These are phyloP conservation scores for Drosophila atroscutellata DNA, from an alignment of 2,888 invertebrate species.

Conservation along the genomic window DNA sequence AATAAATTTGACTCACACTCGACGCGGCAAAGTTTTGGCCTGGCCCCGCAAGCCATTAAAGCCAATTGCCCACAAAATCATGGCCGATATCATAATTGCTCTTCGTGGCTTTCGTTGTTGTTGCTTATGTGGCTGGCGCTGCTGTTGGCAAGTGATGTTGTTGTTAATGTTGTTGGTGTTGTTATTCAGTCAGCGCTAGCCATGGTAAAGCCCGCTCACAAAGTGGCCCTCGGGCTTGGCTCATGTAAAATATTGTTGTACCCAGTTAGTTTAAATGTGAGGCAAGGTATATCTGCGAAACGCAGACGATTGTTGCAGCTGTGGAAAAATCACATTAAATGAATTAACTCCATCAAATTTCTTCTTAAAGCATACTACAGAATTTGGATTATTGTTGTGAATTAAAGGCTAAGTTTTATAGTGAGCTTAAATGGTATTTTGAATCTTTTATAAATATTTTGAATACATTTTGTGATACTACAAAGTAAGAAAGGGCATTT, in stretches of 20 bases:
- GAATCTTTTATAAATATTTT: not conserved
- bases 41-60: constrained; percentile 69
- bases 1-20: constrained; percentile 65
- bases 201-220: constrained; percentile 52
- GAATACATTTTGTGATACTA: not conserved
- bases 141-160: constrained; percentile 27
- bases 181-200: constrained; percentile 70
- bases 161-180: constrained; percentile 25
- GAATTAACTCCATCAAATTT: not conserved
- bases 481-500: not conserved
- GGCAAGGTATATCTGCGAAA: constrained; percentile 28
- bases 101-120: constrained; percentile 70
- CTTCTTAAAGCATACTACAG: not conserved
- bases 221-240: constrained; percentile 52
- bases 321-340: too few species aligned
- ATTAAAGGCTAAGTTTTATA: not conserved
- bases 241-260: constrained; percentile 74
- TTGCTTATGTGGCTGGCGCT: constrained; percentile 25
- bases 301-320: not conserved
- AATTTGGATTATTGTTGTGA: not conserved
- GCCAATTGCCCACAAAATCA: constrained; percentile 81
- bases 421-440: not conserved
- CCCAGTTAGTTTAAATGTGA: constrained; percentile 8
- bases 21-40: constrained; percentile 16
- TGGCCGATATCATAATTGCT: constrained; percentile 80